phyloP scores from a whole-genome alignment of 2,888 invertebrate species.

The Drosophila rellima region DNA sequence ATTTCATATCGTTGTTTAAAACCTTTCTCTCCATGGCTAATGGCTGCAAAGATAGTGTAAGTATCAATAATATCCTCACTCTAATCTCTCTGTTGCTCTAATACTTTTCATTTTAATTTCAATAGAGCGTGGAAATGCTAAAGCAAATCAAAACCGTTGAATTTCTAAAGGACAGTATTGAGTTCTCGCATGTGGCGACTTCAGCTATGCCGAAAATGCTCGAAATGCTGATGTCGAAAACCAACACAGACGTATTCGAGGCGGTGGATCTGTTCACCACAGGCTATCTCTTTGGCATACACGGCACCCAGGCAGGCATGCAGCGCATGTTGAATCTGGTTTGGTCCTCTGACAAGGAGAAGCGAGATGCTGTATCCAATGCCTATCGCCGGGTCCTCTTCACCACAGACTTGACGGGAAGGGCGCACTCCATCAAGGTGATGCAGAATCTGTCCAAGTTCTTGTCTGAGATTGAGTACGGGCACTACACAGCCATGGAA shows the following conservation, averaged over 20 bases:
- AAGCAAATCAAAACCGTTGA: conserved; percentile 89
- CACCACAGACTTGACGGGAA: conserved; percentile 84
- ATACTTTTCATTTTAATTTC: background rate
- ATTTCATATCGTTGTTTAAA: conserved; percentile 82
- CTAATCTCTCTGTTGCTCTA: background rate
- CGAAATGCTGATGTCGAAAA: conserved; percentile 90
- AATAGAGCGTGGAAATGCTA: conserved; percentile 87
- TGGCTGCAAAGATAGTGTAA: conserved; percentile 82
- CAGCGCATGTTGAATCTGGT: conserved; percentile 92
- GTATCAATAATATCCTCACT: conserved; percentile 35
- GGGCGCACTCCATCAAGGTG: conserved; percentile 87
- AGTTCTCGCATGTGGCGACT: conserved; percentile 86
- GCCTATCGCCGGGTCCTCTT: conserved; percentile 89
- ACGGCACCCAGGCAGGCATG: conserved; percentile 90
- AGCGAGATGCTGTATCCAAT: conserved; percentile 90
- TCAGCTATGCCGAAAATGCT: conserved; percentile 88
- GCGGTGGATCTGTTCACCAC: conserved; percentile 95
- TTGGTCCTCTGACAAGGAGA: conserved; percentile 92
- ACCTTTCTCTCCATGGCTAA: conserved; percentile 83
- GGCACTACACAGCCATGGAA: conserved; percentile 88
- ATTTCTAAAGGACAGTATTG: conserved; percentile 89
- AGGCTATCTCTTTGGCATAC: conserved; percentile 92
- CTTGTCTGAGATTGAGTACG: conserved; percentile 87
- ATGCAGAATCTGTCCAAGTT: conserved; percentile 88
- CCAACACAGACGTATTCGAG: conserved; percentile 93